Evolutionary conservation across 2,888 invertebrate genomes (phyloP), one percentile per base, ranked within the genome.

Genomic region (Hanleya hanleyi): DNA sequence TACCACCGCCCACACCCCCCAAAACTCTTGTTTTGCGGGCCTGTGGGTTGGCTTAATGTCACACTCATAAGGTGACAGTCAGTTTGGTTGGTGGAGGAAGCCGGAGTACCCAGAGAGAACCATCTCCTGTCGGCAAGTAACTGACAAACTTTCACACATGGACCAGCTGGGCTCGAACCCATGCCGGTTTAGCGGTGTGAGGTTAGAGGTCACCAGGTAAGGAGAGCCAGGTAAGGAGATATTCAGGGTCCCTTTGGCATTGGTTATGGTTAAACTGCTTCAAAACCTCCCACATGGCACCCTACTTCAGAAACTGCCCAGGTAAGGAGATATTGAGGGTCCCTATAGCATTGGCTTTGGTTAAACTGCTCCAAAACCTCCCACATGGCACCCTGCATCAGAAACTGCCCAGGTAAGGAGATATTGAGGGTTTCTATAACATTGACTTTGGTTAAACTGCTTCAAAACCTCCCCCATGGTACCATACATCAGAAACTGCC

Each of bases 361-460:
- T 98, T 0, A 98, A 98, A 89, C 90, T 99, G 29, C 91, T 99
- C 78, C 96, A 97, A 86, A 94, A 95, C 82, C 91, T 99, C 64
- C 98, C 98, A 29, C 92, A 93, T 68, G 93, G 93, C 75, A 92
- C 96, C 73, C 89, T 98, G 69, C 93, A 95, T 50, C 91, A 93
- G 70, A 95, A 96, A 89, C 90, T 97, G 67, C 94, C 96, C 69
- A 95, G 96, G 96, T 96, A 91, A 18, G 18, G 97, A 98, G 86
- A 94, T 97, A 82, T 92, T 96, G 77, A 93, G 96, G 65, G 95
- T 98, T 7, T 98, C 99, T 0, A 94, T 99, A 74, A 97, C 97
- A 0, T 91, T 98, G 70, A 97, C 99, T 0, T 93, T 97, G 70
- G 96, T 98, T 0, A 98, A 98, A 89, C 90, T 99, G 29, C 91